Base-by-base conservation (phyloP, 2,888 invertebrate species). In the Agonopterix arenella region DNA sequence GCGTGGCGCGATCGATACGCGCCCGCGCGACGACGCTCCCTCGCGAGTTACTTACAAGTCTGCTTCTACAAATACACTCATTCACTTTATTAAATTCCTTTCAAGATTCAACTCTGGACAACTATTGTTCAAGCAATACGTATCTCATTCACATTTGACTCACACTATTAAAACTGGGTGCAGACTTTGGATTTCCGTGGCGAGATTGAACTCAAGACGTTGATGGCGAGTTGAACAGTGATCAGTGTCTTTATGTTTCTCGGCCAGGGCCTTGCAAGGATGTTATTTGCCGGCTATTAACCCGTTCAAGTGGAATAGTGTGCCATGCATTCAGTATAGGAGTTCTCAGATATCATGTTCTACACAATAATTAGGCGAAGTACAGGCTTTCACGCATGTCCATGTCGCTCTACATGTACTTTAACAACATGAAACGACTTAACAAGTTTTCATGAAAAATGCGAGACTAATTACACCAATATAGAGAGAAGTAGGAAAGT, bases 1-100 rank as follows among this genome's bases (percentile, higher is more conserved):
- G 73, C 68, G 73, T 65, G 73, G 65, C 68, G 70, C 85, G 85
- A 67, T 73, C 71, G 65, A 62, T 66, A 74, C 82, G 75, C 74
- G 70, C 76, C 77, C 80, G 69, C 70, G 70, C 71, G 64, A 68
- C 62, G 64, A 75, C 81, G 74, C 74, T 68, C 75, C 76, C 79
- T 69, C 69, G 68, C 73, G 64, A 68, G 13, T 43, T 66, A 72
- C 72, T 72, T 67, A 67, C 75, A 70, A 77, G 76, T 76, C 73
- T 70, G 70, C 68, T 70, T 69, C 73, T 70, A 69, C 74, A 79
- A 79, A 77, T 73, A 76, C 66, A 73, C 72, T 74, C 53, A 56
- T 53, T 66, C 60, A 73, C 68, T 72, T 75, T 73, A 74, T 75
- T 75, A 66, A 71, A 76, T 69, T 68, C 61, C 64, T 28, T 28